phyloP scores from a whole-genome alignment of 2,113 vertebrate species.

The Cranoglanis bouderius region DNA sequence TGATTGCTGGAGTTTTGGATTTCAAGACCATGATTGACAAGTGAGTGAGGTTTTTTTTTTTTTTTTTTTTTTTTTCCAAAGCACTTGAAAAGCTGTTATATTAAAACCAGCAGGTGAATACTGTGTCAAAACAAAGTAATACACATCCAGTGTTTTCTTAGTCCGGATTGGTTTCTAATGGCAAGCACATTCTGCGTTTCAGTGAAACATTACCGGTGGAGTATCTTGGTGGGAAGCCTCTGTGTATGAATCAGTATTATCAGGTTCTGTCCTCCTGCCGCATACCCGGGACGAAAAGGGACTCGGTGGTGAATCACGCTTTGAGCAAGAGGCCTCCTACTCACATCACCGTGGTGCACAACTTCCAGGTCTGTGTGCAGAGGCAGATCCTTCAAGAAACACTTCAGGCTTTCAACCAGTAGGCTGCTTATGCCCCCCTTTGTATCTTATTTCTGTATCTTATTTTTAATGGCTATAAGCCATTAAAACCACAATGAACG shows the following conservation, averaged over 20 bases:
- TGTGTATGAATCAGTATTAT: slow-evolving; percentile 99
- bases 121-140: background rate
- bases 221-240: slow-evolving; percentile 81
- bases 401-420: background rate
- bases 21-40: slow-evolving; percentile 97
- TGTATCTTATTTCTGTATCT: background rate
- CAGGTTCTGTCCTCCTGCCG: slow-evolving; percentile 94
- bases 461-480: background rate
- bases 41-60: slow-evolving; percentile 73
- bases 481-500: background rate
- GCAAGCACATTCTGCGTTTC: slow-evolving; percentile 39
- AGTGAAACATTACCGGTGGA: slow-evolving; percentile 91
- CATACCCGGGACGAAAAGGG: slow-evolving; percentile 85
- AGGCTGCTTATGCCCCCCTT: background rate
- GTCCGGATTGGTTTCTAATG: background rate
- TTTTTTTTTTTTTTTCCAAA: background rate
- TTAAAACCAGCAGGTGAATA: background rate
- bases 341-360: slow-evolving; percentile 92
- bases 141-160: background rate
- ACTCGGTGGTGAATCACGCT: slow-evolving; percentile 83
- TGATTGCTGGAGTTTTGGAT: slow-evolving; percentile 92
- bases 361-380: slow-evolving; percentile 82
- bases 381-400: slow-evolving; percentile 1
- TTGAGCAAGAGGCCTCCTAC: slow-evolving; percentile 77
- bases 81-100: background rate